Conservation (phyloP, 2,797 vertebrate genomes). For the Sciurus vulgaris region DNA sequence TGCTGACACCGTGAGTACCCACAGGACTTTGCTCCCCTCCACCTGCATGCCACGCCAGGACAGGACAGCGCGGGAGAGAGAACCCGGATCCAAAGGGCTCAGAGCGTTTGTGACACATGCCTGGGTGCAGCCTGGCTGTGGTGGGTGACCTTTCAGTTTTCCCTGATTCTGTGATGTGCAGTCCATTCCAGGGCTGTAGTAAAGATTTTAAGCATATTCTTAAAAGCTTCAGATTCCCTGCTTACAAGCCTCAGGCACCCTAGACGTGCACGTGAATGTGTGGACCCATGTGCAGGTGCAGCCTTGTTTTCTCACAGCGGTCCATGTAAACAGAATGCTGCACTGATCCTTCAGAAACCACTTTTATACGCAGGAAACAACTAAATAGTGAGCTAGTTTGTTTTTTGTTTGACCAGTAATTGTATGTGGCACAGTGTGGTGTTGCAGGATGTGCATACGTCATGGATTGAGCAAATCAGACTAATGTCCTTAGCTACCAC, state of each 20-base stretch:
- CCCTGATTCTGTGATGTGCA: not conserved
- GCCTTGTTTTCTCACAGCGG: not conserved
- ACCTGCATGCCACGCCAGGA: accelerated
- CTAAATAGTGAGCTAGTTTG: not conserved
- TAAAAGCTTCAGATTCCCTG: not conserved
- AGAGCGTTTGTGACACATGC: not conserved
- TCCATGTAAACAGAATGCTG: not conserved
- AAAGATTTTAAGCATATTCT: not conserved
- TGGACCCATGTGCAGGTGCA: accelerated
- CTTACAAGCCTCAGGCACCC: not conserved
- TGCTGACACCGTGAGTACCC: constrained; percentile 94
- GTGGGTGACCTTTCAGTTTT: not conserved
- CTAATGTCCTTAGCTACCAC: not conserved
- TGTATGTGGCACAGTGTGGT: not conserved
- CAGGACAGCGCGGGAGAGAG: not conserved
- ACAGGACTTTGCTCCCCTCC: not conserved
- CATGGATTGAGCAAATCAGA: not conserved
- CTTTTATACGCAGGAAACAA: not conserved
- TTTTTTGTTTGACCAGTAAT: not conserved
- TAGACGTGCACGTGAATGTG: not conserved
- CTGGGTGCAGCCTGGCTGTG: not conserved
- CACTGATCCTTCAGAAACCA: not conserved
- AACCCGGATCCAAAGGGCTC: accelerated
- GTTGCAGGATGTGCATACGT: not conserved
- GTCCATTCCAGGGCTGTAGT: not conserved